Evolutionary conservation across 2,797 vertebrate species (phyloP).

Genomic region (Eremophila alpestris): DNA sequence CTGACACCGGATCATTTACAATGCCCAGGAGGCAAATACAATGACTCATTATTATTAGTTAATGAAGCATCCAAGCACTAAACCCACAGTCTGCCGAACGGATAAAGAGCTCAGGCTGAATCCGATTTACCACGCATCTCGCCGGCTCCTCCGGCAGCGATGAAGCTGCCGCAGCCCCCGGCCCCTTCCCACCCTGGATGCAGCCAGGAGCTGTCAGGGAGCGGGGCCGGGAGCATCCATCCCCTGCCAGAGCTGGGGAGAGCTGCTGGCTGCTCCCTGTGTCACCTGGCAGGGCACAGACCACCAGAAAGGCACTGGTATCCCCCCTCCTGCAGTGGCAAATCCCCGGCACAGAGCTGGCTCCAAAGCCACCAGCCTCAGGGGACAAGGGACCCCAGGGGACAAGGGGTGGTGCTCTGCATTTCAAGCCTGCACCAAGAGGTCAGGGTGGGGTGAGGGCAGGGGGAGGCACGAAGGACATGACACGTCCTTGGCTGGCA

Average conservation of each 20-base stretch:
- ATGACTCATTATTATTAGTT: slow-evolving; percentile 78
- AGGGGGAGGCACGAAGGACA: not conserved
- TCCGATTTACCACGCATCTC: slow-evolving; percentile 4
- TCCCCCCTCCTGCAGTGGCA: not conserved
- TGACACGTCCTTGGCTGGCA: not conserved
- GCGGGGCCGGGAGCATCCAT: not conserved
- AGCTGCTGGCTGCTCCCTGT: not conserved
- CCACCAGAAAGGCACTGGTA: not conserved
- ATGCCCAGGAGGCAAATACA: slow-evolving; percentile 69
- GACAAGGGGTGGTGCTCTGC: not conserved
- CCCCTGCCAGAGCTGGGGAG: fast-evolving
- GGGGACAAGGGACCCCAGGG: not conserved
- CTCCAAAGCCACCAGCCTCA: not conserved
- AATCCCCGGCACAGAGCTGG: not conserved
- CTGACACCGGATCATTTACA: slow-evolving; percentile 73
- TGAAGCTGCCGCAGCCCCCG: not conserved
- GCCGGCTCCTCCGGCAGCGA: not conserved
- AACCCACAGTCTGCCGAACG: slow-evolving; percentile 52
- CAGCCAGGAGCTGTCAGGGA: not conserved
- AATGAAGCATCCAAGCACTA: slow-evolving; percentile 77
- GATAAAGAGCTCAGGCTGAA: slow-evolving; percentile 46
- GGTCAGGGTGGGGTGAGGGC: not conserved
- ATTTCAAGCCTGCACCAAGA: not conserved
- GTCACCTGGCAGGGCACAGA: not conserved
- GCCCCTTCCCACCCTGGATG: not conserved